These are phyloP conservation scores for Drosophila sordidula DNA, from an alignment of 2,888 invertebrate genomes.

Conservation along the genomic window DNA sequence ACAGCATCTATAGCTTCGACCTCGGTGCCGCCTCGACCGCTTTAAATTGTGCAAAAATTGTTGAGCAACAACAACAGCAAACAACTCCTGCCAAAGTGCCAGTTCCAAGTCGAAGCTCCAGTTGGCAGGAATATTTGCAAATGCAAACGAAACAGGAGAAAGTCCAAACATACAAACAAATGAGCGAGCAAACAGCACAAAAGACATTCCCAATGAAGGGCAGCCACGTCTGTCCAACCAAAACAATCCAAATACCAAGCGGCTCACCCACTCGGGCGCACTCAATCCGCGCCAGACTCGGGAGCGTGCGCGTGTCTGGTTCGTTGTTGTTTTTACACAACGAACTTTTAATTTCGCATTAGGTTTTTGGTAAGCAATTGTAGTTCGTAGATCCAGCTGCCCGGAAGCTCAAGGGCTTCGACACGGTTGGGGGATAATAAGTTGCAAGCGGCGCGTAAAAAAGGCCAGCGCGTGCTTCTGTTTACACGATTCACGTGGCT, in stretches of 20 bases:
- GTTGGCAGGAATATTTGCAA: constrained; percentile 80
- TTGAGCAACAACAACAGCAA: constrained; percentile 38
- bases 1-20: constrained; percentile 32
- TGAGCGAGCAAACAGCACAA: constrained; percentile 82
- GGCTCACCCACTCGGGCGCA: background rate
- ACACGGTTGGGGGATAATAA: constrained; percentile 30
- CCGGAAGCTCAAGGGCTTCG: constrained; percentile 14
- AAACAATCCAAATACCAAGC: constrained; percentile 37
- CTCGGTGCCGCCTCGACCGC: constrained; percentile 46
- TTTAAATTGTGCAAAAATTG: constrained; percentile 73
- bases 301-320: constrained; percentile 44
- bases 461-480: constrained; percentile 66
- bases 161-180: constrained; percentile 84
- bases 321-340: constrained; percentile 50
- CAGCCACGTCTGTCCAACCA: constrained; percentile 41
- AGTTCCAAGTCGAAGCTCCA: constrained; percentile 47
- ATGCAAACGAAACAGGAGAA: constrained; percentile 84
- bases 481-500: constrained; percentile 77
- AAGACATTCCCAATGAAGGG: constrained; percentile 51
- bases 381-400: constrained; percentile 5
- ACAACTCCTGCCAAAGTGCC: constrained; percentile 28
- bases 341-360: constrained; percentile 66
- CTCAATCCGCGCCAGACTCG: constrained; percentile 38
- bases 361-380: constrained; percentile 34
- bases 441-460: constrained; percentile 29